Percentiles rank a stretch among this genome's conserved stretches.
Evolutionary conservation across 2,888 invertebrate species (phyloP).

Genomic region (Dynastes tityus): DNA sequence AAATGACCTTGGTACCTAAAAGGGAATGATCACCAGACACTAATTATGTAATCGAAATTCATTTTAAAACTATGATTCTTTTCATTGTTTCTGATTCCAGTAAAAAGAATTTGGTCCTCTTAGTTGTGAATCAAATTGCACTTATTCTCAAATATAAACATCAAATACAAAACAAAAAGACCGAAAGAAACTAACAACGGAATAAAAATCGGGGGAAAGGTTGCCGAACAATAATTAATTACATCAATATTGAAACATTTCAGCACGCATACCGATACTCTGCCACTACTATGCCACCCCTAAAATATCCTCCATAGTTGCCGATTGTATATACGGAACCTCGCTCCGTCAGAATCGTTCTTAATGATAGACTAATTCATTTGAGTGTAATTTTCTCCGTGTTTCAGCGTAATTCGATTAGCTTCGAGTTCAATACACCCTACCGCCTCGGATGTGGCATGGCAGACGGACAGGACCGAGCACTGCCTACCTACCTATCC

Average conservation of each 20-base stretch:
- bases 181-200: too few relatives aligned
- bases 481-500: too few relatives aligned
- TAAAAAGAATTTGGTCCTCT: too few relatives aligned
- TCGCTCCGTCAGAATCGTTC: conserved; percentile 37
- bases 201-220: not conserved
- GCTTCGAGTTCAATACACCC: conserved; percentile 52
- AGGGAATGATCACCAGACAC: too few relatives aligned
- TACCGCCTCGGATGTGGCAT: conserved; percentile 33
- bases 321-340: not conserved
- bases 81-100: too few relatives aligned
- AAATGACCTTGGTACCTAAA: too few relatives aligned
- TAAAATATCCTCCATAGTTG: not conserved
- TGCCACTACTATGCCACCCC: not conserved
- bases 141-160: too few relatives aligned
- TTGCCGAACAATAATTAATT: conserved; percentile 34
- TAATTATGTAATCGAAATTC: too few relatives aligned
- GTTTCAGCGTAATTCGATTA: conserved; percentile 51
- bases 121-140: too few relatives aligned
- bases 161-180: too few relatives aligned
- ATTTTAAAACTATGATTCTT: too few relatives aligned
- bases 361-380: conserved; percentile 49
- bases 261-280: not conserved
- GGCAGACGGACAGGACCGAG: conserved; percentile 35
- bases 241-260: conserved; percentile 26
- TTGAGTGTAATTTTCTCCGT: conserved; percentile 52